These are phyloP conservation scores for Probosciger aterrimus DNA, from an alignment of 2,113 vertebrate species.

Conservation along the genomic window DNA sequence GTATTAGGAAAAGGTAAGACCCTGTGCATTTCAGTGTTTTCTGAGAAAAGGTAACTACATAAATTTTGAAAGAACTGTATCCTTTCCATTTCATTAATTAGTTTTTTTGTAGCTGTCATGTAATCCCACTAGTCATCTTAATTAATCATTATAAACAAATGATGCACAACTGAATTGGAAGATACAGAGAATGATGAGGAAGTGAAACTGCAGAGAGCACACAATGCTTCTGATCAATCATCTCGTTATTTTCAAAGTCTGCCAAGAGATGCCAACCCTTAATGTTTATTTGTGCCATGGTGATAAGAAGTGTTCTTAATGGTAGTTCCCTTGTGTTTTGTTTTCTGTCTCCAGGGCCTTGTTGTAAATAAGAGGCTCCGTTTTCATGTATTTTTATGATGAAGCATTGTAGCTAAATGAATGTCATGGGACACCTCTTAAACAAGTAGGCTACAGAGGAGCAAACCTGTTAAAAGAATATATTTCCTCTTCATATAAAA, in stretches of 20 bases:
- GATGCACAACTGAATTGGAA: slow-evolving; percentile 9
- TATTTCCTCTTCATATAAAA: slow-evolving; percentile 51
- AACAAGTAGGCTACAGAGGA: slow-evolving; percentile 63
- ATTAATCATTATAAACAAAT: slow-evolving; percentile 30
- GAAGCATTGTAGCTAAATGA: slow-evolving; percentile 66
- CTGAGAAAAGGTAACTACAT: neutral
- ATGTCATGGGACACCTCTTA: slow-evolving; percentile 62
- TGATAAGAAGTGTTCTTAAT: slow-evolving; percentile 60
- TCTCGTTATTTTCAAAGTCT: slow-evolving; percentile 47
- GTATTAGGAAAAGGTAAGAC: neutral
- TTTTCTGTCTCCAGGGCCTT: slow-evolving; percentile 64
- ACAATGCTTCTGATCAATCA: slow-evolving; percentile 47
- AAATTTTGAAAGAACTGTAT: neutral
- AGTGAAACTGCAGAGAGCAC: slow-evolving; percentile 2
- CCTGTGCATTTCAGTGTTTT: neutral
- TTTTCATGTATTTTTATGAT: slow-evolving; percentile 70
- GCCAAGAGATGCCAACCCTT: slow-evolving; percentile 32
- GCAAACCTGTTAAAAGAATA: slow-evolving; percentile 63
- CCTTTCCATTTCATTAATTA: slow-evolving; percentile 5
- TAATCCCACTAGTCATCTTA: slow-evolving; percentile 10
- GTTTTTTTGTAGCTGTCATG: neutral
- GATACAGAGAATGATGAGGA: neutral
- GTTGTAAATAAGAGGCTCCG: slow-evolving; percentile 59
- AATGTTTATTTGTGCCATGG: slow-evolving; percentile 54
- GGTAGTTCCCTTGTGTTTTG: slow-evolving; percentile 56